Base-by-base conservation (phyloP, 2,113 vertebrate genomes). In the Nestor notabilis region DNA sequence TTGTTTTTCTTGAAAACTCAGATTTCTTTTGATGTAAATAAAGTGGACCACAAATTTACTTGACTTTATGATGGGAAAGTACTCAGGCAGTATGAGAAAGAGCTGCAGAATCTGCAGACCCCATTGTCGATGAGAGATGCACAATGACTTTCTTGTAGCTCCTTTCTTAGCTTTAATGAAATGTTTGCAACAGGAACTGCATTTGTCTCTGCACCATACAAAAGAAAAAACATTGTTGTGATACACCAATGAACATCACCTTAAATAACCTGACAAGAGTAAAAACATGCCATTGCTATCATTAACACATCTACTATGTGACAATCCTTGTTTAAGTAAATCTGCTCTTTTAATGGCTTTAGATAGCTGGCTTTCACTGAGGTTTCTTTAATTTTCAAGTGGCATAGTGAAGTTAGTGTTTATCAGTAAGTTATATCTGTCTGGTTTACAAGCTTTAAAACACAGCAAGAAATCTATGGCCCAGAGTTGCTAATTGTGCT, bases 331-430 rank as follows among this genome's bases (percentile, higher is more conserved):
- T 64, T 80, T 13, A 77, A 76, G 20, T 43, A 85, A 90, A 81
- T 60, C 60, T 20, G 65, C 50, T 35, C 14, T 33, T 91, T 37
- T 79, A n/a, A 18, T 46, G 41, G 19, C n/a, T 83, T 92, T 63
- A 44, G 4, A n/a, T 61, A 63, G 3, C 12, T 64, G 41, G 0
- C 21, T 87, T 91, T 69, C 25, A 55, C 19, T 0, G 0, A 66
- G 6, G 1, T 37, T 74, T 74, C 47, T 63, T 81, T 68, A 83
- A 63, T 84, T 89, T 89, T 41, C 37, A 60, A 60, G 23, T 83
- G 18, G 43, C 49, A 47, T 5, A 52, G 7, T 43, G 24, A 77
- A 88, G 11, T 7, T 61, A 20, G 5, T 52, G 14, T 68, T 65
- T 10, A 2, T 55, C 1, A 0, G 11, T 55, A 79, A 88, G 47